These are phyloP conservation scores for Anarsia innoxiella DNA, from an alignment of 2,888 invertebrate species.

Conservation along the genomic window DNA sequence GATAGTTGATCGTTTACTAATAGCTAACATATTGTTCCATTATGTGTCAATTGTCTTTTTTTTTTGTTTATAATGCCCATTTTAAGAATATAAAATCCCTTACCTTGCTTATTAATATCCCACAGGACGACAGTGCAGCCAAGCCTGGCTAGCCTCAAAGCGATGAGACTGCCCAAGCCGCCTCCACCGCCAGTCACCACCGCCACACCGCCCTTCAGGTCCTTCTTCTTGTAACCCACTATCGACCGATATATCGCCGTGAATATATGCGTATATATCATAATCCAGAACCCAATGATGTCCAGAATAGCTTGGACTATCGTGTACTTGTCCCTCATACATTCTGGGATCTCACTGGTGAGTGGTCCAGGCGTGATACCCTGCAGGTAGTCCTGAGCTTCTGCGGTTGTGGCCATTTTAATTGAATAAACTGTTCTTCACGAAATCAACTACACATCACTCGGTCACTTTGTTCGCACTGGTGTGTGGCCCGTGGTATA, in stretches of 20 bases:
- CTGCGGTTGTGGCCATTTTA: slow-evolving; percentile 40
- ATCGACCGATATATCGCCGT: slow-evolving; percentile 76
- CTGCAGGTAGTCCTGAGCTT: slow-evolving; percentile 59
- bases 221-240: slow-evolving; percentile 79
- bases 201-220: slow-evolving; percentile 84
- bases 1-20: too few relatives aligned
- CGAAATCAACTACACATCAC: slow-evolving; percentile 13
- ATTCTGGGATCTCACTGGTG: slow-evolving; percentile 64
- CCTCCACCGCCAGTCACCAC: slow-evolving; percentile 93
- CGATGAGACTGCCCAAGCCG: slow-evolving; percentile 86
- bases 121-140: slow-evolving; percentile 89
- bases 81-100: slow-evolving; percentile 30
- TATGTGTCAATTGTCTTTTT: too few relatives aligned
- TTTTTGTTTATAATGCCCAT: neutral
- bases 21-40: too few relatives aligned
- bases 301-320: slow-evolving; percentile 74
- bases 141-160: slow-evolving; percentile 82
- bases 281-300: slow-evolving; percentile 69
- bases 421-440: slow-evolving; percentile 12
- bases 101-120: slow-evolving; percentile 91
- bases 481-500: slow-evolving; percentile 1
- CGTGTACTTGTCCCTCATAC: slow-evolving; percentile 66
- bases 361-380: slow-evolving; percentile 61
- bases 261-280: slow-evolving; percentile 63
- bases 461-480: slow-evolving; percentile 10